phyloP scores from a whole-genome alignment of 2,888 invertebrate species.

The Melanotus villosus region DNA sequence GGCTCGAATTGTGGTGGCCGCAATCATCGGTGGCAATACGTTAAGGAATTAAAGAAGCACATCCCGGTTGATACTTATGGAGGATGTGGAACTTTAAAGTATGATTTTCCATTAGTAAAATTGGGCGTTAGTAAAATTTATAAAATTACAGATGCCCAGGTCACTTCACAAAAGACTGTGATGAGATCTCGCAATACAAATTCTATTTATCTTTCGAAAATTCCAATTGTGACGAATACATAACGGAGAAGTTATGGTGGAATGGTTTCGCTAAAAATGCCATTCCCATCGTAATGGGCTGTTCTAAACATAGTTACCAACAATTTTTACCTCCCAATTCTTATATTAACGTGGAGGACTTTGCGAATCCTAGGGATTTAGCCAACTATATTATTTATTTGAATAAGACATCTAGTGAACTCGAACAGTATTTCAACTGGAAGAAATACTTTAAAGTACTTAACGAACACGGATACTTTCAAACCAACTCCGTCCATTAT shows the following conservation, averaged over 20 bases:
- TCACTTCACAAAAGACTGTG: slow-evolving; percentile 75
- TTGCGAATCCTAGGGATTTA: slow-evolving; percentile 69
- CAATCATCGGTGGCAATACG: slow-evolving; percentile 71
- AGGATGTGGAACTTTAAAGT: slow-evolving; percentile 68
- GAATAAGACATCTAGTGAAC: slow-evolving; percentile 65
- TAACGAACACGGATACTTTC: slow-evolving; percentile 80
- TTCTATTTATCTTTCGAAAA: slow-evolving; percentile 83
- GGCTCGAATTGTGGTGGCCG: slow-evolving; percentile 73
- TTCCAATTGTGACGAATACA: slow-evolving; percentile 77
- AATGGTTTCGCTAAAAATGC: slow-evolving; percentile 75
- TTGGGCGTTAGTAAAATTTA: no score
- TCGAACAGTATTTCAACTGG: slow-evolving; percentile 73
- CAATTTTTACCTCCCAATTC: slow-evolving; percentile 75
- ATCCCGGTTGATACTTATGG: slow-evolving; percentile 75
- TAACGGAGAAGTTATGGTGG: slow-evolving; percentile 81
- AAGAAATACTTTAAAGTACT: slow-evolving; percentile 71
- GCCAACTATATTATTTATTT: slow-evolving; percentile 71
- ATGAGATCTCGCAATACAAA: slow-evolving; percentile 72
- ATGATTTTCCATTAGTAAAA: slow-evolving; percentile 52
- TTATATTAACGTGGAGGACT: slow-evolving; percentile 74
- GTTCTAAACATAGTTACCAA: slow-evolving; percentile 67
- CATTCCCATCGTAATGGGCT: slow-evolving; percentile 78
- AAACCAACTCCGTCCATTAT: slow-evolving; percentile 73
- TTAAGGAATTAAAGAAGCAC: slow-evolving; percentile 72
- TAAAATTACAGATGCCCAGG: slow-evolving; percentile 74